Evolutionary conservation across 2,797 vertebrate genomes (phyloP), one percentile per base, ranked within the genome.

Genomic region (Philypnodon macrostomus): DNA sequence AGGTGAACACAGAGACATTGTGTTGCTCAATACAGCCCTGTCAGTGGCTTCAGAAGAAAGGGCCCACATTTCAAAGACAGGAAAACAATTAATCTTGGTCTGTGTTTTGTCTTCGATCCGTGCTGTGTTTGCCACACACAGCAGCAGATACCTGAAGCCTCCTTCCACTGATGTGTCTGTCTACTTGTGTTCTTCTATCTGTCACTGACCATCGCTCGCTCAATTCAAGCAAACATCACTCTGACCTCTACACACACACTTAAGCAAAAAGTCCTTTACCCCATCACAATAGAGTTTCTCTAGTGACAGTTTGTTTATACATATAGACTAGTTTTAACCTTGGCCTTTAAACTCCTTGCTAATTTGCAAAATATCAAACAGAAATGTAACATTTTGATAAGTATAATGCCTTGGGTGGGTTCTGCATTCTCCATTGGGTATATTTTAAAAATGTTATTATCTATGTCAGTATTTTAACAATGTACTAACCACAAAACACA

Each of bases 171-270:
- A 61, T 42, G 30, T 6, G 51, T 46, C 41, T 52, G 49, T 45
- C 46, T 40, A 18, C 72, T 66, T 77, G 71, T 80, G 77, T 31
- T 53, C 59, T 66, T 62, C 56, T 7, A 73, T 84, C 72, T 57
- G 55, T 78, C 77, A 72, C 30, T 21, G 56, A 56, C 24, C 53
- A 46, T 40, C 42, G 19, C 13, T 58, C 12, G 4, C 35, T 64
- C 54, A 57, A 42, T 27, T 30, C 27, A 67, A 51, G 53, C 12
- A 41, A 54, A 31, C 27, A 30, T 50, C 33, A 18, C 46, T 55
- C 29, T 64, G 53, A 72, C 63, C 44, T 67, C 40, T 18, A 46
- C 21, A 0, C 23, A 65, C 52, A 0, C 13, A 3, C 33, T 15
- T 2, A 1, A 5, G 13, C 5, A 26, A 24, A 16, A 41, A 9